Conservation (phyloP, 2,113 vertebrate genomes). For the Tursiops truncatus region DNA sequence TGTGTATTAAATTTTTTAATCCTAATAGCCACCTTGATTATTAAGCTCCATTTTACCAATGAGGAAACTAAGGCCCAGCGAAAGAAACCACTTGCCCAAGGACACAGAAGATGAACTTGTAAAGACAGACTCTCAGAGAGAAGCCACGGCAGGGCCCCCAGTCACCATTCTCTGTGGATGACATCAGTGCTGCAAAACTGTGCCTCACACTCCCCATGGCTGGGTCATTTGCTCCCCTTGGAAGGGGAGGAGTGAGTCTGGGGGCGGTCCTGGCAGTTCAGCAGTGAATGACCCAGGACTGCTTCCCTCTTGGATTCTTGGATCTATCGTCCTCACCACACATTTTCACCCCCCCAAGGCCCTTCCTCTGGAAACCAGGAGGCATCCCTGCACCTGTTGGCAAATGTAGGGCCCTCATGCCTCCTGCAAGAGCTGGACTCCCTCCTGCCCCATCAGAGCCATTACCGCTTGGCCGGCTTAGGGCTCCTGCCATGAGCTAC, state of each 20-base stretch:
- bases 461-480: not conserved
- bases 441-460: not conserved
- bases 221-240: not conserved
- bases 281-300: not conserved
- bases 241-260: not conserved
- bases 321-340: not conserved
- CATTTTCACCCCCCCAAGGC: not conserved
- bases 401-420: not conserved
- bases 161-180: not conserved
- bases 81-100: not conserved
- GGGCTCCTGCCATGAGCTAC: not conserved
- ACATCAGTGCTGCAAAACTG: not conserved
- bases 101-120: not conserved
- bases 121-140: not conserved
- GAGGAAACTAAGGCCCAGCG: not conserved
- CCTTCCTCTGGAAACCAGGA: not conserved
- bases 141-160: accelerated
- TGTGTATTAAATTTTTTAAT: not conserved
- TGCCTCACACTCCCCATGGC: not conserved
- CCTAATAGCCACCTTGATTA: not conserved
- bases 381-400: not conserved
- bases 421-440: not conserved
- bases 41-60: not conserved
- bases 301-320: not conserved
- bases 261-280: not conserved